Percentiles rank a stretch among this genome's conserved stretches.
Conservation (phyloP, 2,113 vertebrate species). For the Bos indicus region DNA sequence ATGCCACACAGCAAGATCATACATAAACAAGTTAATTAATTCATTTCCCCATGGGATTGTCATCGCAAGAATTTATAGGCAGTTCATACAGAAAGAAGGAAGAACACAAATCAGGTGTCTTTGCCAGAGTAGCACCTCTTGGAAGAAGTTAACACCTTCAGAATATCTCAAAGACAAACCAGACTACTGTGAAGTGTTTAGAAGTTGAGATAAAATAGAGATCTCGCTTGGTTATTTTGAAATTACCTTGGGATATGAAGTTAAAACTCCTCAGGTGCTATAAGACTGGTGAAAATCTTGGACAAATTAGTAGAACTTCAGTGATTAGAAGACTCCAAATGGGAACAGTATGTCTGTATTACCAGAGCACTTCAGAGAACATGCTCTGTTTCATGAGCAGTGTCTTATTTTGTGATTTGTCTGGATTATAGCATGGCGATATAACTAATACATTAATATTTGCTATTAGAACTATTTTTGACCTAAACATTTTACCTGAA, state of each 20-base stretch:
- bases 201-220: slow-evolving; percentile 32
- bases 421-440: not conserved
- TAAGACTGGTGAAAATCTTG: slow-evolving; percentile 40
- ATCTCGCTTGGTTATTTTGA: not conserved
- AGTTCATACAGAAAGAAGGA: not conserved
- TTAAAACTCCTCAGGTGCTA: not conserved
- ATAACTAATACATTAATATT: not conserved
- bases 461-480: not conserved
- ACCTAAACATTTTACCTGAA: not conserved
- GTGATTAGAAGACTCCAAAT: not conserved
- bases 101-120: not conserved
- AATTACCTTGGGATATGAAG: slow-evolving; percentile 4
- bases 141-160: slow-evolving; percentile 11
- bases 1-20: not conserved
- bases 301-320: slow-evolving; percentile 37
- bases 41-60: not conserved
- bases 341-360: slow-evolving; percentile 6
- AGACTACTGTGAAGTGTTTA: not conserved
- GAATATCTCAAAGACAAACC: not conserved
- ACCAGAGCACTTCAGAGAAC: not conserved
- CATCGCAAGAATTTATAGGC: not conserved
- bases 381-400: not conserved
- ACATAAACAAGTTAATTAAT: not conserved
- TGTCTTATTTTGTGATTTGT: slow-evolving; percentile 12
- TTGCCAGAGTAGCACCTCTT: not conserved